phyloP scores from a whole-genome alignment of 1,140 invertebrate species.

The Halesus radiatus region DNA sequence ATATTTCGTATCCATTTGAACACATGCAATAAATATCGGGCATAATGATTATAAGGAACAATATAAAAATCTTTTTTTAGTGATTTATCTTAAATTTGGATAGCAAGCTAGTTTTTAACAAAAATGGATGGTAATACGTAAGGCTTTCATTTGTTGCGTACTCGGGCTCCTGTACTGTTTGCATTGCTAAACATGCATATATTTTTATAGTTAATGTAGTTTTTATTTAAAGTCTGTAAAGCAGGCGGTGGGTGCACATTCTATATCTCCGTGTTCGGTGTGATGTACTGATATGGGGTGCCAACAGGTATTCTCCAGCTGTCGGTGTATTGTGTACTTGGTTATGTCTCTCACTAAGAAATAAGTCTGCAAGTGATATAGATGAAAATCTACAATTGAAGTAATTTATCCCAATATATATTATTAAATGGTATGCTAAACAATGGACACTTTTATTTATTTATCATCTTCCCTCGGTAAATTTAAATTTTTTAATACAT shows the following conservation, averaged over 20 bases:
- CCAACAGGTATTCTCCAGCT: constrained; percentile 31
- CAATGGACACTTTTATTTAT: constrained; percentile 48
- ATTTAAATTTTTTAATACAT: too few relatives aligned
- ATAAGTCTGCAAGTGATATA: constrained; percentile 52
- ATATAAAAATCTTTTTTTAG: too few relatives aligned
- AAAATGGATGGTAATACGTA: not conserved
- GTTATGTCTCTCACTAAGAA: constrained; percentile 49
- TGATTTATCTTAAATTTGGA: not conserved
- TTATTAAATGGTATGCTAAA: constrained; percentile 51
- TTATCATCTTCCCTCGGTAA: constrained; percentile 48
- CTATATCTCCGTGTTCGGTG: constrained; percentile 44
- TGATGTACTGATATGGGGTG: constrained; percentile 50
- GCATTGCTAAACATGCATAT: constrained; percentile 35
- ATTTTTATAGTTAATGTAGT: constrained; percentile 39
- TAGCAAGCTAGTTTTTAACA: constrained; percentile 25
- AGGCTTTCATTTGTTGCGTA: constrained; percentile 32
- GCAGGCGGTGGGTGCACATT: constrained; percentile 46
- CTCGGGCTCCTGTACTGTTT: not conserved
- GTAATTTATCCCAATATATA: constrained; percentile 54
- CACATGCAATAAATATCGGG: too few relatives aligned
- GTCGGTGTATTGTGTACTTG: constrained; percentile 45
- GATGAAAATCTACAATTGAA: constrained; percentile 47
- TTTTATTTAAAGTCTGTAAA: constrained; percentile 17
- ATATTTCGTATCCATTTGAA: too few relatives aligned
- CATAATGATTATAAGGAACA: too few relatives aligned